Conservation (phyloP, 2,888 invertebrate species). For the Philereme transversata region DNA sequence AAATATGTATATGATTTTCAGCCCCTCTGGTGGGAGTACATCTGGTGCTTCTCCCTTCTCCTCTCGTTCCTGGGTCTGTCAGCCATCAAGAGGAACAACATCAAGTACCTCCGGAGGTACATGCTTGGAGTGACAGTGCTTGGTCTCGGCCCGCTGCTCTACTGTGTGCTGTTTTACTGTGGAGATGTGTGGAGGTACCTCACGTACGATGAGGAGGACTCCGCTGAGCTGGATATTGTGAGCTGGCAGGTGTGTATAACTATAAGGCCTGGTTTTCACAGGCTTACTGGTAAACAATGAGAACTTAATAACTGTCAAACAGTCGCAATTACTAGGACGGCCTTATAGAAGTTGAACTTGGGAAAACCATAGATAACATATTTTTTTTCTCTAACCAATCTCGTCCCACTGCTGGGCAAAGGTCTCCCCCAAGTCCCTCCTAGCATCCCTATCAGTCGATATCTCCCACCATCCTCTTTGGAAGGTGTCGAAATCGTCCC, state of each 20-base stretch:
- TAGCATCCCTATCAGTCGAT: no score
- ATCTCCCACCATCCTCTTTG: no score
- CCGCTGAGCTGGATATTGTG: constrained; percentile 85
- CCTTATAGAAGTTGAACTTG: no score
- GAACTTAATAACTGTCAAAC: no score
- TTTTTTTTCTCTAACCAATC: no score
- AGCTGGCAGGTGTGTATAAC: constrained; percentile 89
- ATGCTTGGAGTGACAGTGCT: constrained; percentile 88
- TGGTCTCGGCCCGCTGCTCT: constrained; percentile 91
- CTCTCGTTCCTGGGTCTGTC: constrained; percentile 93
- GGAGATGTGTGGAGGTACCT: constrained; percentile 93
- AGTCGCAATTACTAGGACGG: no score
- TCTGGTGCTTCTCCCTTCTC: constrained; percentile 94
- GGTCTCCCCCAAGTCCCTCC: no score
- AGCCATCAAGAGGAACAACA: constrained; percentile 93
- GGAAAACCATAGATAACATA: no score
- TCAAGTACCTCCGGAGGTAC: constrained; percentile 89
- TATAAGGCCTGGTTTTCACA: no score
- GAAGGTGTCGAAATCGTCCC: no score
- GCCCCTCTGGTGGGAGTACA: constrained; percentile 96
- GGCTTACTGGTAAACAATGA: no score
- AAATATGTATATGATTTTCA: constrained; percentile 63
- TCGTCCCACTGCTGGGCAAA: no score
- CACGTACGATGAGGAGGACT: constrained; percentile 73
- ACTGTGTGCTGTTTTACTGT: constrained; percentile 92